phyloP scores from a whole-genome alignment of 2,113 vertebrate genomes.

The Nansenia antarctica region DNA sequence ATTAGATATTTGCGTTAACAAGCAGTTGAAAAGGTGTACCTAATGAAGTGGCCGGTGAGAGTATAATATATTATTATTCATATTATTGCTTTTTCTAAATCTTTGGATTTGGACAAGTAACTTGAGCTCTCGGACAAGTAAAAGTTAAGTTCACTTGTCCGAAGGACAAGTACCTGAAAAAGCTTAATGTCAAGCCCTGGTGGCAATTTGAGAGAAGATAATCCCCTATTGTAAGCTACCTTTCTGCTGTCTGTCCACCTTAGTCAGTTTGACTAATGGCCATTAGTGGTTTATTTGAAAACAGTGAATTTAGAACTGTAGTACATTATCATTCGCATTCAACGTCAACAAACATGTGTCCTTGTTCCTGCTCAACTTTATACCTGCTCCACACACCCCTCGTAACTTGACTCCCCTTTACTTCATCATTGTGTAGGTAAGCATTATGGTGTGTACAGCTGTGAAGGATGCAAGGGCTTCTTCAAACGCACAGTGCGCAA shows the following conservation, averaged over 20 bases:
- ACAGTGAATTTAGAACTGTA: neutral
- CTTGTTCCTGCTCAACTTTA: neutral
- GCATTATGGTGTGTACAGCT: conserved; percentile 96
- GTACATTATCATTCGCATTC: neutral
- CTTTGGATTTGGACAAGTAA: no score
- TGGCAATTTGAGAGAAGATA: neutral
- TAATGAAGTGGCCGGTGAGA: no score
- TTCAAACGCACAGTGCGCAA: conserved; percentile 96
- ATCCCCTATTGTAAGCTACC: neutral
- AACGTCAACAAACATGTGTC: neutral
- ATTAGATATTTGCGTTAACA: no score
- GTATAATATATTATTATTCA: no score
- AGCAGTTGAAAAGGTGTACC: no score
- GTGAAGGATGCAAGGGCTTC: conserved; percentile 97
- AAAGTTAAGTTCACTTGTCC: no score
- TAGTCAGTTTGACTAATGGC: neutral
- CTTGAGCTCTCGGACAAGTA: no score
- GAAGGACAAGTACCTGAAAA: no score
- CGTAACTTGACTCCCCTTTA: neutral
- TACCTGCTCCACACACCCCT: neutral
- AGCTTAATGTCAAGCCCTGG: neutral
- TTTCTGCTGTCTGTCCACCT: neutral
- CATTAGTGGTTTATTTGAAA: neutral
- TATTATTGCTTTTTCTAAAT: no score
- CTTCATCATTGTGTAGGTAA: conserved; percentile 78